Evolutionary conservation across 1,140 invertebrate genomes (phyloP).

Genomic region (Eriosoma lanigerum): DNA sequence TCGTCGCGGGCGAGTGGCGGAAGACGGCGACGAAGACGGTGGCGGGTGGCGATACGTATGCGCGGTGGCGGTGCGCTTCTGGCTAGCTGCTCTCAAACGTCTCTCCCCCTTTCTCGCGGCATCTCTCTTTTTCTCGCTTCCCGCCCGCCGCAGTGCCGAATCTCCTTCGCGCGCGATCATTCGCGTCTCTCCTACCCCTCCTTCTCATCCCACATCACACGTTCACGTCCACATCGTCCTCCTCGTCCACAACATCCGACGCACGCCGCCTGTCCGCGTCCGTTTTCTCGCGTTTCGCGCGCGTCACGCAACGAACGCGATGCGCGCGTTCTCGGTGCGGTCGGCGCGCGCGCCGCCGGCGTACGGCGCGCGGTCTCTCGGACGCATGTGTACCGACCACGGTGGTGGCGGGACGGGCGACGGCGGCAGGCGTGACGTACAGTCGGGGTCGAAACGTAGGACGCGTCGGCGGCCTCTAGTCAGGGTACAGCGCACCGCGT

Average conservation of each 20-base stretch:
- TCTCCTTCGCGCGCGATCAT: constrained; percentile 15
- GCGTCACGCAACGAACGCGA: constrained; percentile 1
- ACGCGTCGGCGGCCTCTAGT: constrained; percentile 19
- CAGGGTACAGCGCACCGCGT: background rate
- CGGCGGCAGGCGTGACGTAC: constrained; percentile 6
- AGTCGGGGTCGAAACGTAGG: constrained; percentile 45
- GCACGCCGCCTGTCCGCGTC: background rate
- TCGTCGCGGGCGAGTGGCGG: background rate
- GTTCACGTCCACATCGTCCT: no score
- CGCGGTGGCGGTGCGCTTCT: background rate
- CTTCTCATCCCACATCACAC: background rate
- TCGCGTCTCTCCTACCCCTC: background rate
- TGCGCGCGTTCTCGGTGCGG: constrained; percentile 5
- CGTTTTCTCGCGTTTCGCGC: background rate
- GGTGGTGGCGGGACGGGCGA: background rate
- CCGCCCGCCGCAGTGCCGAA: background rate
- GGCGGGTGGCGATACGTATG: background rate
- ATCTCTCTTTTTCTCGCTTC: background rate
- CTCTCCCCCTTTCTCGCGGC: background rate
- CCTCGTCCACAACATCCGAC: no score
- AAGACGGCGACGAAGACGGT: background rate
- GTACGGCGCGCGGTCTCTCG: constrained; percentile 7
- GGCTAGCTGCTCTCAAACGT: background rate
- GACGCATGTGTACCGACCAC: constrained; percentile 41
- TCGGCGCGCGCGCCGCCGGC: background rate